A percentile compares a stretch with the other conserved stretches of the same genome.
These are phyloP conservation scores for Troglohyphantes excavatus DNA, from an alignment of 2,888 invertebrate species.

Conservation along the genomic window DNA sequence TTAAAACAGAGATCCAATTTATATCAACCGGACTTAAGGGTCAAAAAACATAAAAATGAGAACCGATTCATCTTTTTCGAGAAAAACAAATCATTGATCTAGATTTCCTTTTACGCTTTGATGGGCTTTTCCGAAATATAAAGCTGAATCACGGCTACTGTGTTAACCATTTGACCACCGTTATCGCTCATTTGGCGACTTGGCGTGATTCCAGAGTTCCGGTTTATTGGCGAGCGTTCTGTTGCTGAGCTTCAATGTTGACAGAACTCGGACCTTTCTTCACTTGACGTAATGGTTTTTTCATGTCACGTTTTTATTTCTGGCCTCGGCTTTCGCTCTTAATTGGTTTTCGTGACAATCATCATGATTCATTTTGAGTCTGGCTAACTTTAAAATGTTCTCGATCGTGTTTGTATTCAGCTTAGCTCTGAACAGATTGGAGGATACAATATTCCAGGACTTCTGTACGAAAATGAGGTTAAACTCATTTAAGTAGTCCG, in stretches of 20 bases:
- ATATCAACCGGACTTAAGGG: too few species aligned
- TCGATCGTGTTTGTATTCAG: too few species aligned
- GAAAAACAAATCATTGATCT: conserved; percentile 3
- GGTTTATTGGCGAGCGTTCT: neutral
- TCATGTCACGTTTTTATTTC: conserved; percentile 4
- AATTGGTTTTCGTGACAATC: neutral
- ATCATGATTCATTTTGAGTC: neutral
- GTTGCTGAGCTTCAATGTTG: conserved; percentile 32
- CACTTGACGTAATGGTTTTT: conserved; percentile 32
- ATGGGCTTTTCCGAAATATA: conserved; percentile 12
- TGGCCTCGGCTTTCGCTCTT: neutral
- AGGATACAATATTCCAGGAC: too few species aligned
- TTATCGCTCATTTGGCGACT: conserved; percentile 58
- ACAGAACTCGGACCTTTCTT: conserved; percentile 47
- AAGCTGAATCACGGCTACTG: neutral
- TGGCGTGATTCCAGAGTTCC: neutral
- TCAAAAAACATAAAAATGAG: too few species aligned
- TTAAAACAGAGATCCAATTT: too few species aligned
- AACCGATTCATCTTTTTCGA: neutral
- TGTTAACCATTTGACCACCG: neutral
- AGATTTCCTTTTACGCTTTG: conserved; percentile 29
- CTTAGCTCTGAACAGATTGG: too few species aligned
- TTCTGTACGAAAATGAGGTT: too few species aligned
- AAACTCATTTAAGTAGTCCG: too few species aligned
- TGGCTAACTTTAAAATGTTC: neutral